phyloP scores from a whole-genome alignment of 2,888 invertebrate species.

The Corythucha ciliata region DNA sequence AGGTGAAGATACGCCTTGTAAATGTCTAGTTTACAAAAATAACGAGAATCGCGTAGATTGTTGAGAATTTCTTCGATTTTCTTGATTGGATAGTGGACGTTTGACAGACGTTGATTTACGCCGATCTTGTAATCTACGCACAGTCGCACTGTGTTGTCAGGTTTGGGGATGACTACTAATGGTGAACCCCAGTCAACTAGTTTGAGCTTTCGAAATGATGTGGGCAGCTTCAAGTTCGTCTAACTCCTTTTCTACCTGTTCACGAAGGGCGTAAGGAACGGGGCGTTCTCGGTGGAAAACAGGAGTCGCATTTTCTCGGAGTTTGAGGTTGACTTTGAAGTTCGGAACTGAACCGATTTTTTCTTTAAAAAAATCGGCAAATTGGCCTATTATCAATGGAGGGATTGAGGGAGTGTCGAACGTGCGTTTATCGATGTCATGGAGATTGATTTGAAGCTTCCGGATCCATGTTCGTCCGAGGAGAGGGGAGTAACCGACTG shows the following conservation, averaged over 20 bases:
- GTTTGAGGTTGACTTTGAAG: background rate
- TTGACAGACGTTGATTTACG: constrained; percentile 33
- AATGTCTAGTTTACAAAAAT: constrained; percentile 15
- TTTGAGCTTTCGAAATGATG: constrained; percentile 21
- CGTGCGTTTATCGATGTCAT: background rate
- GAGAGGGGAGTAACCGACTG: constrained; percentile 2
- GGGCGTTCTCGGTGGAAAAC: background rate
- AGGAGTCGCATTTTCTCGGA: background rate
- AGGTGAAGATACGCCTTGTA: constrained; percentile 32
- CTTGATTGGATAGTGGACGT: constrained; percentile 31
- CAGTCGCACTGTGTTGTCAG: constrained; percentile 13
- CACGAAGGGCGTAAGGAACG: constrained; percentile 23
- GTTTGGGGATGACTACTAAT: constrained; percentile 4
- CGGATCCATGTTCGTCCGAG: constrained; percentile 10
- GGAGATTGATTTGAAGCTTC: constrained; percentile 1
- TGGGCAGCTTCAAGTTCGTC: constrained; percentile 20
- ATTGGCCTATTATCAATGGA: no score
- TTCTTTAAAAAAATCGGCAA: background rate
- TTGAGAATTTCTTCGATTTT: constrained; percentile 24
- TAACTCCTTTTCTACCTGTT: constrained; percentile 23
- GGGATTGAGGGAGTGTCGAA: no score
- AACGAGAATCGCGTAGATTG: background rate
- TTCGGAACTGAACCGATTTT: constrained; percentile 5
- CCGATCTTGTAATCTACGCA: constrained; percentile 33
- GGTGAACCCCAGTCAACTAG: constrained; percentile 26